Evolutionary conservation across 2,797 vertebrate species (phyloP).

Genomic region (Mormyrus hasselquistii): DNA sequence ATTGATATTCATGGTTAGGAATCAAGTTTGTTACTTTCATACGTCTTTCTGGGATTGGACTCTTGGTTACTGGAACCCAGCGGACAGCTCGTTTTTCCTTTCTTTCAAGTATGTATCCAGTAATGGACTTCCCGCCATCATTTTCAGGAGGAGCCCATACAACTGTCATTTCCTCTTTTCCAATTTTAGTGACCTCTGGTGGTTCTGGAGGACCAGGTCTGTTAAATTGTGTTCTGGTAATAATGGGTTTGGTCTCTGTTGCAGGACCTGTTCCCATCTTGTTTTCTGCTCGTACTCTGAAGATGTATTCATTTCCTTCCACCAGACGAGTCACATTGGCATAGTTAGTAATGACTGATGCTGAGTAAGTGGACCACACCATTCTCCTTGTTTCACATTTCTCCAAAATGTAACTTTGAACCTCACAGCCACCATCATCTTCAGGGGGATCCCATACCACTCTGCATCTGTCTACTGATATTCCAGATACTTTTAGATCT

Average conservation of each 20-base stretch:
- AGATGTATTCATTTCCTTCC: conserved; percentile 96
- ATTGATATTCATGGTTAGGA: conserved; percentile 95
- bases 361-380: conserved; percentile 95
- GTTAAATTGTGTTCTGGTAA: conserved; percentile 85
- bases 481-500: conserved; percentile 79
- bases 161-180: conserved; percentile 97
- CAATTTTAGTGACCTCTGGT: conserved; percentile 90
- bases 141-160: conserved; percentile 96
- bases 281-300: conserved; percentile 94
- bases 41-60: conserved; percentile 85
- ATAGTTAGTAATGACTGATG: conserved; percentile 73
- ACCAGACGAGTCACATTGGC: conserved; percentile 86
- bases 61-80: conserved; percentile 95
- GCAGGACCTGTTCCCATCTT: conserved; percentile 96
- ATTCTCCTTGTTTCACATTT: conserved; percentile 97
- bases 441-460: conserved; percentile 89
- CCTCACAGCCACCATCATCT: conserved; percentile 94
- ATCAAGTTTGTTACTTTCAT: conserved; percentile 91
- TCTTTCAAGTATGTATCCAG: conserved; percentile 93
- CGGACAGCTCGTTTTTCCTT: conserved; percentile 85
- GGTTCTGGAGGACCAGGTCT: conserved; percentile 88
- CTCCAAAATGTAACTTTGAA: conserved; percentile 95
- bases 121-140: conserved; percentile 96
- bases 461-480: conserved; percentile 87
- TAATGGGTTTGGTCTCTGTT: conserved; percentile 84